Base-by-base conservation (phyloP, 92 coral and sea anemone species). In the Epizoanthus stellaris region DNA sequence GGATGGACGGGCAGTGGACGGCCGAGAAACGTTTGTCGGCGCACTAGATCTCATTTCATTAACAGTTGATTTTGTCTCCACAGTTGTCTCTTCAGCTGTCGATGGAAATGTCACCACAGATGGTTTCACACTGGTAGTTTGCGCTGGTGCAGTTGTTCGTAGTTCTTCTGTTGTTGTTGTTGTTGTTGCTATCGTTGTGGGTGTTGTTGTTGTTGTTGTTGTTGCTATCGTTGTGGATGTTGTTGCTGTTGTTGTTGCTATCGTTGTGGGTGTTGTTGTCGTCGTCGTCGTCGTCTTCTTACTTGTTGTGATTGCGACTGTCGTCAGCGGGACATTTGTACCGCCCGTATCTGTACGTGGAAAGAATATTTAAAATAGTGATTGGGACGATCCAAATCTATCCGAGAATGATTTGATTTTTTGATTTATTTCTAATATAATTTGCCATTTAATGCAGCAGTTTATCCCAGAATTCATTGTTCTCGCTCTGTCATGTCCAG, bases 61-160 rank as follows among this genome's bases (percentile, higher is more conserved):
- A 53, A 10, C 72, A 19, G 61, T 64, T 62, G 43, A 0, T 45
- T 40, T 39, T 0, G 73, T 34, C 47, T 36, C 43, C n/a, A 19
- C 45, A 12, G 39, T 49, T 72, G 77, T 34, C 47, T 14, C 43
- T 10, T 9, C 45, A 4, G 39, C 19, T 72, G 77, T 45, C 16
- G 77, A 17, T 3, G 72, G 8, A 42, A 45, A 39, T 64, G 83
- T 61, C 72, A 79, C 72, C 36, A 38, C 39, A 14, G n/a, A 58
- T 12, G 60, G 67, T 19, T n/a, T 79, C 0, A 79, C 54, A 14
- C 42, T 63, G 42, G 59, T 63, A 21, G 34, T 19, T n/a, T 40
- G 36, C 45, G 21, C 11, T 25, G 30, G 58, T 39, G 58, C n/a
- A 3, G 72, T 61, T 49, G 54, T 49, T 49, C 11, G 2, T 49